Conservation (phyloP, 37 sponge, comb jelly and placozoan genomes). For the Ephydatia muelleri region DNA sequence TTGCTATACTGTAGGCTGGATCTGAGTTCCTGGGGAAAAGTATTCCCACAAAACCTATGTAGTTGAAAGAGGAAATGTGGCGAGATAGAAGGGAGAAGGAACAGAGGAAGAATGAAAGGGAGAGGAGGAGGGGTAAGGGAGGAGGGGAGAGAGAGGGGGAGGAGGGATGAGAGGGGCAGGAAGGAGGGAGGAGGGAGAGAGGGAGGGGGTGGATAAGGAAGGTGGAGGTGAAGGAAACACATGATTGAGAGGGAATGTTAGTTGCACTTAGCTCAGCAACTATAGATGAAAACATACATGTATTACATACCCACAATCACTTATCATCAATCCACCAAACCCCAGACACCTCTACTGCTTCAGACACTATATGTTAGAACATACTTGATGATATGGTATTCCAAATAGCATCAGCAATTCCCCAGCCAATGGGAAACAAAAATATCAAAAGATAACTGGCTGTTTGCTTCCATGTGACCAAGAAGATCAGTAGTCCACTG, state of each 20-base stretch:
- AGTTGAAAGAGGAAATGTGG: neutral
- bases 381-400: slow-evolving; percentile 56
- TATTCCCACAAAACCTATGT: neutral
- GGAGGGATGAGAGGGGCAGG: neutral
- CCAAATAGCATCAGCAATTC: slow-evolving; percentile 51
- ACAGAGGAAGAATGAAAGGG: neutral
- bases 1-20: neutral
- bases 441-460: slow-evolving; percentile 49
- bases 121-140: neutral
- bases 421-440: slow-evolving; percentile 44
- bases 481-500: slow-evolving; percentile 32
- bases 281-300: neutral
- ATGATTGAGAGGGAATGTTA: too few species aligned
- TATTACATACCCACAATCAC: neutral
- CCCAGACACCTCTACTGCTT: neutral
- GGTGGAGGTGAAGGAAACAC: neutral
- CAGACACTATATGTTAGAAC: too few species aligned
- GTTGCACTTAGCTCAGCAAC: slow-evolving; percentile 1
- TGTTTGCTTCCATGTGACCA: slow-evolving; percentile 43
- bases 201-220: neutral
- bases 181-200: neutral
- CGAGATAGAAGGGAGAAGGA: neutral
- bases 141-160: neutral
- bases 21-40: neutral
- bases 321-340: neutral